These are phyloP conservation scores for Daptonema setosum DNA, from an alignment of 2,888 invertebrate genomes.

Conservation along the genomic window DNA sequence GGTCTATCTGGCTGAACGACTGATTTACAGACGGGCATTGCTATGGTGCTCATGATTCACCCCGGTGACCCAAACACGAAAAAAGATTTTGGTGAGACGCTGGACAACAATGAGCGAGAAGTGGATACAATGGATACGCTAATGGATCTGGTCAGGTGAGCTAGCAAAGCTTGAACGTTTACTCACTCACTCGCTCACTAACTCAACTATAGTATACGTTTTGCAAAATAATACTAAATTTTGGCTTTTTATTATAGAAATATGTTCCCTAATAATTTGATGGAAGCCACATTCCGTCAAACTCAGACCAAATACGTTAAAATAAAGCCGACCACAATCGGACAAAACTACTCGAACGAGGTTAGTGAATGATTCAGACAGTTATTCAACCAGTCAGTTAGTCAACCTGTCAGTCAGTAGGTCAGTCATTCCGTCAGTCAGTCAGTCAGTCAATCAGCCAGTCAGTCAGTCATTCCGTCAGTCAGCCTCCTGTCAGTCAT, in stretches of 20 bases:
- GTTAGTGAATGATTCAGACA: too few species aligned
- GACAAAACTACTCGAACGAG: neutral
- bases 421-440: too few species aligned
- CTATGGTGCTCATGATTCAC: constrained; percentile 41
- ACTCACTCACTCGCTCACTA: too few species aligned
- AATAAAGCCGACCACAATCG: constrained; percentile 8
- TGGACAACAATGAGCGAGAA: constrained; percentile 15
- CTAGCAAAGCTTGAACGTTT: neutral
- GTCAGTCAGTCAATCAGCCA: too few species aligned
- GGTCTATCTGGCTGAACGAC: constrained; percentile 27
- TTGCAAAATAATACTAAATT: too few species aligned
- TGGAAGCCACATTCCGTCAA: constrained; percentile 44
- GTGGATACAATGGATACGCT: constrained; percentile 48
- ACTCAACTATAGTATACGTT: too few species aligned
- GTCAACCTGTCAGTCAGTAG: too few species aligned
- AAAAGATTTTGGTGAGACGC: constrained; percentile 18
- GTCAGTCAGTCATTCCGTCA: too few species aligned
- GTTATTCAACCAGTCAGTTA: too few species aligned
- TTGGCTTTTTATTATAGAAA: constrained; percentile 43
- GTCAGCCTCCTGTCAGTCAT: too few species aligned
- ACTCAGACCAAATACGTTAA: constrained; percentile 25
- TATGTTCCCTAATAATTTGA: constrained; percentile 69
- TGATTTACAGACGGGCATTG: constrained; percentile 34
- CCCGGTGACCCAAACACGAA: constrained; percentile 39
- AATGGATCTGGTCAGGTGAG: constrained; percentile 62